Evolutionary conservation across 2,888 invertebrate species (phyloP), one percentile per base, ranked within the genome.

Genomic region (Emmelina monodactyla): DNA sequence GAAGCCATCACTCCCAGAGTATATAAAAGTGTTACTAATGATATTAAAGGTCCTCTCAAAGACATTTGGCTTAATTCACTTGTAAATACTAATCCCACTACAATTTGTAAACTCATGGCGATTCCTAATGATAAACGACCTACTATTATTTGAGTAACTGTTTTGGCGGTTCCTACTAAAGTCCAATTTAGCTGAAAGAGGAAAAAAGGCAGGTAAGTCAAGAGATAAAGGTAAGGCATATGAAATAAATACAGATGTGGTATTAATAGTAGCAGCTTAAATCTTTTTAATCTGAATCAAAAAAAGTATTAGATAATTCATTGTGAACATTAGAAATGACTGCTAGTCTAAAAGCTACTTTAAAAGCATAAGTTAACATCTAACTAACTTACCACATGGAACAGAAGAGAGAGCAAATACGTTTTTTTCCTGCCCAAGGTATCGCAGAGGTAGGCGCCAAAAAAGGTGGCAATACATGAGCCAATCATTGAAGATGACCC

Each of bases 121-220:
- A 82, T 41, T 0, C 87, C 87, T 3, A 68, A 60, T 7, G 84
- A 39, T 10, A 83, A 58, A 12, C 84, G 56, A 0, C 72, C 81
- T 1, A 66, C 44, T 16, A 76, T 50, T 1, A 85, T 32, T 36
- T 49, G 52, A 1, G 34, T 33, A 0, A 45, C 42, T 14, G 37
- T 41, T 33, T 42, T 50, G 2, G 58, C 53, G 2, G 58, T 52
- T 1, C 49, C 25, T n/a, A 51, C 45, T 3, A 59, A 36, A 0
- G 53, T 43, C 62, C 59, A 62, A 2, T 47, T 40, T 1, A 60
- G 43, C 62, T 62, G 50, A 34, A 50, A 56, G 37, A 38, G 37
- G 12, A 22, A 22, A 38, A n/a, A n/a, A n/a, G n/a, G n/a, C n/a
- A n/a, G n/a, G n/a, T n/a, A n/a, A n/a, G n/a, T n/a, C n/a, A n/a